A percentile compares a stretch with the other conserved stretches of the same genome.
Evolutionary conservation across 2,797 vertebrate species (phyloP).

Genomic region (Iguana delicatissima): DNA sequence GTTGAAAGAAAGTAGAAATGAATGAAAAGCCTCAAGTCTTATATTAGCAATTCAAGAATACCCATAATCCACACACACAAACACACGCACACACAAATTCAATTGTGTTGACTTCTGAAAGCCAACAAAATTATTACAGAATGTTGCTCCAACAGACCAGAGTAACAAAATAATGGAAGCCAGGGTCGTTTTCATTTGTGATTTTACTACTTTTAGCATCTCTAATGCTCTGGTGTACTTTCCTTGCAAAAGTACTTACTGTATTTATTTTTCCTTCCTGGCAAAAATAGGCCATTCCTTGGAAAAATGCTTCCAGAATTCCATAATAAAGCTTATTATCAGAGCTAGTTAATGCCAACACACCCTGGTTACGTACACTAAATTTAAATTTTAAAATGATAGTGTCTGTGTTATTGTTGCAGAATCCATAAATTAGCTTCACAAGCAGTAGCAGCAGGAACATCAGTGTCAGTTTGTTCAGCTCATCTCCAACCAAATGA

Average conservation of each 20-base stretch:
- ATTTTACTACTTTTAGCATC: not conserved
- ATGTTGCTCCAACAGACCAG: not conserved
- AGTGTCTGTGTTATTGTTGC: not conserved
- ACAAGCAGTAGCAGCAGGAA: not conserved
- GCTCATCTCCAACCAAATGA: not conserved
- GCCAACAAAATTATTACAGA: not conserved
- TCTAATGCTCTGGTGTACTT: not conserved
- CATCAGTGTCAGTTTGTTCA: not conserved
- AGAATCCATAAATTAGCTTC: not conserved
- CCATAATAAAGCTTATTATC: not conserved
- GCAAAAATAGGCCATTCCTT: not conserved
- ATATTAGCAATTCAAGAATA: not conserved
- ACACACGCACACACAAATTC: too few species aligned
- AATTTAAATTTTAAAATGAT: not conserved
- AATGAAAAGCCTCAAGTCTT: not conserved
- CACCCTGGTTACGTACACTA: not conserved
- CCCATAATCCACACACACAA: not conserved
- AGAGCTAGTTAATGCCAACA: too few species aligned
- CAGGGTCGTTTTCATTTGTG: not conserved
- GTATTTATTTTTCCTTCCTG: not conserved
- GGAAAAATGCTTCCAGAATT: not conserved
- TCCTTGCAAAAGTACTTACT: not conserved
- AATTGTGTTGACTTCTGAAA: not conserved
- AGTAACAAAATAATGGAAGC: too few species aligned
- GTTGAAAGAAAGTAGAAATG: not conserved